Base-by-base conservation (phyloP, 1,140 invertebrate genomes). In the Ladona fulva region DNA sequence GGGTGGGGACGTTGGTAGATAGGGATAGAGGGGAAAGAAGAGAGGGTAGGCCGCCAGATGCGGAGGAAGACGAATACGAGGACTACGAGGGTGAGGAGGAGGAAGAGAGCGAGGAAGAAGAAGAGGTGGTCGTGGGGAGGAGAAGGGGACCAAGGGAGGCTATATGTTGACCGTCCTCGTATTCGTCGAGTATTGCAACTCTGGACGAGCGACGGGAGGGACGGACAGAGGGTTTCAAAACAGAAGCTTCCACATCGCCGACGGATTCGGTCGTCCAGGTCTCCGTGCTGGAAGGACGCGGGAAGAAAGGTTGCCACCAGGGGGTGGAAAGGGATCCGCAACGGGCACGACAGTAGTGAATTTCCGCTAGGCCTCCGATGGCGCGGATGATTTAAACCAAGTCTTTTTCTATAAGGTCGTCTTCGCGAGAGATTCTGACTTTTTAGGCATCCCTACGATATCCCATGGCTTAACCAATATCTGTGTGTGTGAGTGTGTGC, bases 61-160 rank as follows among this genome's bases (percentile, higher is more conserved):
- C n/a, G 52, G 52, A 66, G 52, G 52, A 66, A 66, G 52, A 66
- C 52, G 52, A 66, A 12, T 66, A 66, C 52, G 52, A 66, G n/a
- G 52, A 66, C n/a, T 66, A 66, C 52, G 52, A 66, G 52, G 52
- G 52, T 16, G 52, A 66, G 52, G 52, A 66, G 52, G 52, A 66
- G 5, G 52, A 66, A 22, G 52, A 66, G 52, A 22, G n/a, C 16
- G 52, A 66, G 52, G n/a, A 22, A 16, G 52, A 66, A 22, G 52
- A 66, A 22, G 52, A 66, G 52, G 52, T 66, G 52, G 52, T 66
- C 16, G 52, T 66, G n/a, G 52, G 52, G 52, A 66, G 52, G 52
- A 16, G 52, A 22, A 66, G 52, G 52, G 52, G 52, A 22, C 52
- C 52, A 16, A 66, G 52, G 52, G 52, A 66, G 52, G 52, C 52